phyloP scores from a whole-genome alignment of 2,113 vertebrate genomes.

The Petroica traversi region DNA sequence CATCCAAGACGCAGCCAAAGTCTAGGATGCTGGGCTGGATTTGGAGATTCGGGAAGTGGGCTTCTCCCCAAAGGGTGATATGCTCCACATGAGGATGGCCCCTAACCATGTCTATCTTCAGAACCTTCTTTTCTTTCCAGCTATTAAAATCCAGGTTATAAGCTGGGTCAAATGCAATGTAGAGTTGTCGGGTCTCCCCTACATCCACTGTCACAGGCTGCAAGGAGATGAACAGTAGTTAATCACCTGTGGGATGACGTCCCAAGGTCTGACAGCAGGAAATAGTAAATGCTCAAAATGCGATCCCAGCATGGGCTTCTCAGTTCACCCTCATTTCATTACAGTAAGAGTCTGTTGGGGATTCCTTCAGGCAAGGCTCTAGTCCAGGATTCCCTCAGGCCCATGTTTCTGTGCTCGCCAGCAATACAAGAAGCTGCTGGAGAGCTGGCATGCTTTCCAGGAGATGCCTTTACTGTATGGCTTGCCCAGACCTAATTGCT shows the following conservation, averaged over 20 bases:
- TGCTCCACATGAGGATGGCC: conserved; percentile 79
- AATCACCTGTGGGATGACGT: neutral
- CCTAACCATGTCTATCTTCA: conserved; percentile 71
- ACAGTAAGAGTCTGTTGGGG: too few species aligned
- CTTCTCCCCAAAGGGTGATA: conserved; percentile 74
- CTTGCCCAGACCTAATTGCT: neutral
- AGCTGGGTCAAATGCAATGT: conserved; percentile 81
- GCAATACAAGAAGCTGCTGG: neutral
- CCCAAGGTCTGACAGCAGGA: neutral
- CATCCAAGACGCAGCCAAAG: conserved; percentile 85
- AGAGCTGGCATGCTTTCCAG: neutral
- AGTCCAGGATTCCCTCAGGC: neutral
- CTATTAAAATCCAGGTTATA: conserved; percentile 60
- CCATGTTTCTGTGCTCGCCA: neutral
- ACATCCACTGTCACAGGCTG: conserved; percentile 76
- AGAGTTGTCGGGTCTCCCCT: conserved; percentile 67
- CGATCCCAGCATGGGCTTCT: neutral
- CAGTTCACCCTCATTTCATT: neutral
- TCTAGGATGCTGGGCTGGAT: conserved; percentile 77
- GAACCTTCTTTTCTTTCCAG: conserved; percentile 67
- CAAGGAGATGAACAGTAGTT: neutral
- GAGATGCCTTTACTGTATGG: neutral
- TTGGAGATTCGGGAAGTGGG: conserved; percentile 82
- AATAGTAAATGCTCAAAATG: neutral
- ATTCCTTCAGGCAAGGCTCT: too few species aligned